A percentile compares a stretch with the other conserved stretches of the same genome.
These are phyloP conservation scores for Rhodeus uyekii DNA, from an alignment of 2,797 vertebrate species.

Conservation along the genomic window DNA sequence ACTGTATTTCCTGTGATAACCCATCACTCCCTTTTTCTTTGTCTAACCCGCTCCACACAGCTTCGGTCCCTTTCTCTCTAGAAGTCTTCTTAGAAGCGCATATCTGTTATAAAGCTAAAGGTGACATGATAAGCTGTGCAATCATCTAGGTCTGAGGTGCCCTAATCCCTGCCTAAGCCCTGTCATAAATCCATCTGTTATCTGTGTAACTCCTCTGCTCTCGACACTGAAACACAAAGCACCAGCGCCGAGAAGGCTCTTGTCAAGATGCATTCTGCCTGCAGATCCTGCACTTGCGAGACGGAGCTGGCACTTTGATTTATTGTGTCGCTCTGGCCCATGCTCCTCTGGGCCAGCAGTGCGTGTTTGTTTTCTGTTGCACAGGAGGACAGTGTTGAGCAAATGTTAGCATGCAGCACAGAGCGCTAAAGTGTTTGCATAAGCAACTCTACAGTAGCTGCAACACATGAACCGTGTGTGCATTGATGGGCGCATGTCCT, in stretches of 20 bases:
- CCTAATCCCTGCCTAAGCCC: slow-evolving; percentile 69
- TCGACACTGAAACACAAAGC: slow-evolving; percentile 43
- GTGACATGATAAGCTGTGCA: slow-evolving; percentile 64
- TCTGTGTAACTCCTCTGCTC: slow-evolving; percentile 38
- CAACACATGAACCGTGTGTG: background rate
- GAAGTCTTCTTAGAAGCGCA: slow-evolving; percentile 31
- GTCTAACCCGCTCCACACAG: background rate
- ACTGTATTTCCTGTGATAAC: background rate
- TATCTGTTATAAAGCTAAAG: slow-evolving; percentile 60
- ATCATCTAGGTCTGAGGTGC: slow-evolving; percentile 61
- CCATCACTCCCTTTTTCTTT: slow-evolving; percentile 9
- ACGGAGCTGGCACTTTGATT: slow-evolving; percentile 51
- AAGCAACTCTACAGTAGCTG: slow-evolving; percentile 31
- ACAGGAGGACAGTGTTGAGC: slow-evolving; percentile 37
- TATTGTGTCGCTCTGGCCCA: slow-evolving; percentile 47
- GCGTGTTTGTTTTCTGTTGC: slow-evolving; percentile 45
- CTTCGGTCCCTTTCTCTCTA: background rate
- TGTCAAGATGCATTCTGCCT: slow-evolving; percentile 36
- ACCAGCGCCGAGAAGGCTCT: background rate
- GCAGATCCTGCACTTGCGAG: slow-evolving; percentile 26
- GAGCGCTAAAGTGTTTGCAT: slow-evolving; percentile 26
- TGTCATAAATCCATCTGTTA: slow-evolving; percentile 64
- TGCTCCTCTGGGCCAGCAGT: slow-evolving; percentile 30
- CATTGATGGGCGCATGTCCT: background rate
- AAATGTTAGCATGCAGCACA: slow-evolving; percentile 47